Conservation (phyloP, 2,113 vertebrate genomes). For the Prionailurus viverrinus region DNA sequence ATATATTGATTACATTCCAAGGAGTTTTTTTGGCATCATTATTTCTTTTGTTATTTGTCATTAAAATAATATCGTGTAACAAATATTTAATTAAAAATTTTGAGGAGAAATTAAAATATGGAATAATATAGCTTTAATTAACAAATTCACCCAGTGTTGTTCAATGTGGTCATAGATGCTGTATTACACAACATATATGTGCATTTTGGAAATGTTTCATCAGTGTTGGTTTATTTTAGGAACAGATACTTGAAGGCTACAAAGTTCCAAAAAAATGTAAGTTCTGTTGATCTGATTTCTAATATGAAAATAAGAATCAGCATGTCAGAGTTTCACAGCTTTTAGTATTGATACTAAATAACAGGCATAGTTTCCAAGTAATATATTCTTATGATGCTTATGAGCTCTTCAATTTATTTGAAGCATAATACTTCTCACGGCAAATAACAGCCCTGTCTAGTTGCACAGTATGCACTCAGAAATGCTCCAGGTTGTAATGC, state of each 20-base stretch:
- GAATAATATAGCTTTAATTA: not conserved
- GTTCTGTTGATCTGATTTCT: not conserved
- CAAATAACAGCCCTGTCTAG: not conserved
- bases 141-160: not conserved
- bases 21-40: not conserved
- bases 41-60: not conserved
- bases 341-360: conserved; percentile 58
- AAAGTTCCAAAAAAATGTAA: not conserved
- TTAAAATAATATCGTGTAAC: not conserved
- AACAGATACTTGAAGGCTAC: not conserved
- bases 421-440: not conserved
- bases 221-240: not conserved
- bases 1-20: not conserved
- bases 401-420: not conserved
- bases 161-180: not conserved
- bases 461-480: not conserved
- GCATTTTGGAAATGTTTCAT: not conserved
- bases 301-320: conserved; percentile 10
- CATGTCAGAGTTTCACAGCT: not conserved
- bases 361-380: not conserved
- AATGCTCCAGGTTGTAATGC: not conserved
- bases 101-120: not conserved
- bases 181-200: not conserved
- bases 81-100: not conserved
- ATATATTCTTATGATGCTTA: not conserved